Base-by-base conservation (phyloP, 2,888 invertebrate genomes). In the Arctia plantaginis region DNA sequence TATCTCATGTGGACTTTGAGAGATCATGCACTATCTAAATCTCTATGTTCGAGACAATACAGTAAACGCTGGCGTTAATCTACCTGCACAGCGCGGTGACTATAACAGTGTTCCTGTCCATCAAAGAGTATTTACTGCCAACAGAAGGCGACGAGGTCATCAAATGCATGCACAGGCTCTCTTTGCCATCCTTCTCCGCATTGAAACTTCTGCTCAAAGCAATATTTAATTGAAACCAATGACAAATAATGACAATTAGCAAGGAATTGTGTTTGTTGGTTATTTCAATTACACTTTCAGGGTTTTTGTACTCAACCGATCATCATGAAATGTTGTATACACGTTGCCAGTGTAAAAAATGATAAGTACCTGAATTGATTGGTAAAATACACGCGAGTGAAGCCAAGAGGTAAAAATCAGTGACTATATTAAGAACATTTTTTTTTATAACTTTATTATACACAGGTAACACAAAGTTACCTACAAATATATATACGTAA, bases 21-120 rank as follows among this genome's bases (percentile, higher is more conserved):
- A 20, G 47, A 51, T 51, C 23, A 51, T 23, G 51, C 2, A 62
- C 13, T 62, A 35, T 35, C 65, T 35, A 3, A 10, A 65, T 44
- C 47, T 64, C 33, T 65, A n/a, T 71, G 33, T 70, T 39, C 30
- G 44, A 64, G 64, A 51, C 10, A 51, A 33, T 15, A 64, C n/a
- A 30, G 20, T 18, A n/a, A 41, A 35, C 62, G 1, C 27, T 62
- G 15, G 13, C 30, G 62, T 62, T 30, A 68, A 65, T 71, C 44
- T 41, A 71, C 8, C 23, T 70, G 55, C 12, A 41, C 41, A 44
- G 39, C 27, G 30, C 13, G 27, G 41, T 62, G 71, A 65, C 65
- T 65, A 65, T 41, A n/a, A 64, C 33, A 65, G 33, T 65, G 39
- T 2, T 65, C 23, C 33, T 47, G 35, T 35, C 3, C 35, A 35